Evolutionary conservation across 1,140 invertebrate genomes (phyloP), one percentile per base, ranked within the genome.

Genomic region (Eulimnadia texana): DNA sequence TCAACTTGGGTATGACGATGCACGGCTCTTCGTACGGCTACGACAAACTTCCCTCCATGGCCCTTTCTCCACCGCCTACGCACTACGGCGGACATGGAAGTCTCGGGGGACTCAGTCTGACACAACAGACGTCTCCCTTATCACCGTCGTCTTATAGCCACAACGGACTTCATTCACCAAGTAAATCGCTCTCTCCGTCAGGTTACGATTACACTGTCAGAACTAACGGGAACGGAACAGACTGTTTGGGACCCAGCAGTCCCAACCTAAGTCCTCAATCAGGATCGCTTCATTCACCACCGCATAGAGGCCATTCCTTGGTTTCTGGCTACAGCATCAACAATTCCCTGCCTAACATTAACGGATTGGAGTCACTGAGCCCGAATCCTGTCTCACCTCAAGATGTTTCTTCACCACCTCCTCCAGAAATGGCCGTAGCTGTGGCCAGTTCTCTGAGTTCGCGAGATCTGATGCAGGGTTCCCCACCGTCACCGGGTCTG

Each of bases 101-200:
- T 68, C 66, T 64, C 56, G 49, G 52, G 55, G 53, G 60, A 51
- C 50, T 57, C 24, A 50, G 22, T 6, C 28, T 42, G 11, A 42
- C 33, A 16, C 60, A 57, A 29, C 66, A 67, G 59, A 65, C 68
- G 27, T 66, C 68, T 53, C 68, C 65, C 25, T 67, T 69, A 55
- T 85, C 86, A 1, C 85, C 86, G 63, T 84, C 83, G 67, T 85
- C 90, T 42, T 42, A 42, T 16, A 42, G 33, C 16, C 33, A 42
- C 71, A 90, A 90, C 56, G 70, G 72, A 53, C 79, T 90, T 51
- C 84, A 85, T 60, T 89, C 87, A 63, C 88, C 91, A 16, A 86
- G 89, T 67, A 90, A 90, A 67, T 80, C 83, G 72, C 74, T 85
- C 73, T 81, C 84, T 65, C 82, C 84, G 11, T 78, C 77, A 61